Conservation (phyloP, 1,140 invertebrate species). For the Aleiodes sp. region DNA sequence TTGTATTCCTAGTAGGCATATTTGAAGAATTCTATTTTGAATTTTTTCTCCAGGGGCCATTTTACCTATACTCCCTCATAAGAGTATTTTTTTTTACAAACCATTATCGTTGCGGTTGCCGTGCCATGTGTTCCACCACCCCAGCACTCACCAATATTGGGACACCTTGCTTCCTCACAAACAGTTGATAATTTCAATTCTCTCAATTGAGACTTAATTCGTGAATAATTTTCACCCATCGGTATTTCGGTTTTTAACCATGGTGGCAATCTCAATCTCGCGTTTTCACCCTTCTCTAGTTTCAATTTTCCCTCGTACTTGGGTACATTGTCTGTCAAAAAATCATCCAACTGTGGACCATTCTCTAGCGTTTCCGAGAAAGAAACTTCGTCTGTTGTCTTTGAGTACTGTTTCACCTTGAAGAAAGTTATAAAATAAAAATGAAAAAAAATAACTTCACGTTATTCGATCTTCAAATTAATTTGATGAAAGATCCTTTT, state of each 20-base stretch:
- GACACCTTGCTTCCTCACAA: slow-evolving; percentile 98
- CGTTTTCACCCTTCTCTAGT: slow-evolving; percentile 81
- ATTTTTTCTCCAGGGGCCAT: no score
- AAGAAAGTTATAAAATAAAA: no score
- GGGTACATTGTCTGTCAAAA: slow-evolving; percentile 45
- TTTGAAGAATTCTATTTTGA: background rate
- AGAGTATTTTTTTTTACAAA: slow-evolving; percentile 62
- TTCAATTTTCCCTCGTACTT: slow-evolving; percentile 85
- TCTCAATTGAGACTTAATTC: slow-evolving; percentile 87
- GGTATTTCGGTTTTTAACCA: slow-evolving; percentile 98
- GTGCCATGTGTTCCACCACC: slow-evolving; percentile 90
- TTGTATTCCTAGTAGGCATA: no score
- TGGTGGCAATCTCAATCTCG: slow-evolving; percentile 88
- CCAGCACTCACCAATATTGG: slow-evolving; percentile 99
- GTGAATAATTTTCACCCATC: slow-evolving; percentile 84
- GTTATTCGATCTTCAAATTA: no score
- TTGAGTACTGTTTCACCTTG: slow-evolving; percentile 1
- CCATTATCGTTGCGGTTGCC: slow-evolving; percentile 92
- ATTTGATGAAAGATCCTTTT: no score
- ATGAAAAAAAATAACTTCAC: no score
- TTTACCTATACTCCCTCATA: background rate
- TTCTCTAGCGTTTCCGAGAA: slow-evolving; percentile 56
- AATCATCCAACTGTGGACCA: slow-evolving; percentile 59
- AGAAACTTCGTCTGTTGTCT: slow-evolving; percentile 36
- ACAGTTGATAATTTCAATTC: slow-evolving; percentile 95